phyloP scores from a whole-genome alignment of 1,140 invertebrate genomes.

The Anastrepha ludens region DNA sequence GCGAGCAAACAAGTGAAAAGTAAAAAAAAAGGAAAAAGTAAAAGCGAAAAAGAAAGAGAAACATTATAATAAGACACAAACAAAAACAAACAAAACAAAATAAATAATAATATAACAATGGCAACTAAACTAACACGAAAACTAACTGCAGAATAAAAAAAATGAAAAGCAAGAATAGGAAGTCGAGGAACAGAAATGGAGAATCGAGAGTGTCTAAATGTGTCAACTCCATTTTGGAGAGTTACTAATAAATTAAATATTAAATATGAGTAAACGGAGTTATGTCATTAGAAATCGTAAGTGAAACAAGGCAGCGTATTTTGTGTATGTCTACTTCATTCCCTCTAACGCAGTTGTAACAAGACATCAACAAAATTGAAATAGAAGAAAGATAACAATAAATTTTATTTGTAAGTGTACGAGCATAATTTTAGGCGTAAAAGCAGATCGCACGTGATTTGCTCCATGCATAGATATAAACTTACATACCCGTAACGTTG shows the following conservation, averaged over 20 bases:
- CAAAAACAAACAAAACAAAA: neutral
- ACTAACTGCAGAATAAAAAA: neutral
- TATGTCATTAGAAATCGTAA: constrained; percentile 12
- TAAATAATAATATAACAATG: neutral
- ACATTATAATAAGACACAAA: too few species aligned
- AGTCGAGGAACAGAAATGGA: neutral
- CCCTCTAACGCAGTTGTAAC: neutral
- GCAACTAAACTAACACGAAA: constrained; percentile 50
- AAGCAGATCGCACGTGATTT: neutral
- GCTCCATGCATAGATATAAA: neutral
- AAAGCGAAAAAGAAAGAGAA: neutral
- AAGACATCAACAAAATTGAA: constrained; percentile 5
- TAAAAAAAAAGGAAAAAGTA: neutral
- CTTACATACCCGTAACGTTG: too few species aligned
- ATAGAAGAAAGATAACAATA: too few species aligned
- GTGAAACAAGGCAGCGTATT: constrained; percentile 4
- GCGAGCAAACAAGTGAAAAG: neutral
- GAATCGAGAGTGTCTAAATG: neutral
- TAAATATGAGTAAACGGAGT: neutral
- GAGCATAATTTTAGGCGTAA: too few species aligned
- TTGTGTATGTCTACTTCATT: neutral
- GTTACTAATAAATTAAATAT: neutral
- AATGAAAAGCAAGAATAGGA: neutral
- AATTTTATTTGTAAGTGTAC: too few species aligned
- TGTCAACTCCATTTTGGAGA: constrained; percentile 39